Evolutionary conservation across 2,888 invertebrate genomes (phyloP), one percentile per base, ranked within the genome.

Genomic region (Phyllotreta cruciferae): DNA sequence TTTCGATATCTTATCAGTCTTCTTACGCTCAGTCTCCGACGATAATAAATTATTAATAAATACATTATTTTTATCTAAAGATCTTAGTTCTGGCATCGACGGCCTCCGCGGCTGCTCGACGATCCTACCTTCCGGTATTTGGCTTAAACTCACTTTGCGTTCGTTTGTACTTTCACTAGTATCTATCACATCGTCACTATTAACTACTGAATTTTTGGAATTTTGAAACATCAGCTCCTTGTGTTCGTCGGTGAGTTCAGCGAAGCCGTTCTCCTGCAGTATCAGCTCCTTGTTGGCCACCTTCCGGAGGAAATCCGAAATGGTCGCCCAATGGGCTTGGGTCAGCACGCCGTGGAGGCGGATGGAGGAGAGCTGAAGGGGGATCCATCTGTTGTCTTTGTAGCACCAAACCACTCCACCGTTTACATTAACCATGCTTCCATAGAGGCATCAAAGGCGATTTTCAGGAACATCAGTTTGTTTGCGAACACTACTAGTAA

Each of bases 351-450:
- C 88, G 78, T 88, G 87, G 73, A 88, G 83, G 72, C 87, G 83
- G 70, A 88, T 87, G 73, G 88, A 87, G 64, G 87, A 87, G 71
- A 88, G 83, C 79, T 88, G 87, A 69, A 88, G 85, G 70, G 88
- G 88, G 78, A 87, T 85, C 83, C 87, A 86, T 79, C 86, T 85
- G 81, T 88, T 86, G 82, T 87, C 86, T 80, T 87, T 85, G 78
- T 86, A 83, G 83, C 87, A 88, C 88, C 87, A 88, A 79, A 88
- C 87, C 74, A 88, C 87, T 80, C 85, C 85, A 24, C 71, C 71
- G 56, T 68, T 69, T 79, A 86, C 84, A 70, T 87, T 86, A 79
- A 87, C 86, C 87, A 87, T 87, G 78, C 81, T 85, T 76, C 72
- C 66, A 66, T 69, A 66, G 64, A 74, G 53, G 64, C 73, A 74